phyloP scores from a whole-genome alignment of 1,140 invertebrate species.

The Plodia interpunctella region DNA sequence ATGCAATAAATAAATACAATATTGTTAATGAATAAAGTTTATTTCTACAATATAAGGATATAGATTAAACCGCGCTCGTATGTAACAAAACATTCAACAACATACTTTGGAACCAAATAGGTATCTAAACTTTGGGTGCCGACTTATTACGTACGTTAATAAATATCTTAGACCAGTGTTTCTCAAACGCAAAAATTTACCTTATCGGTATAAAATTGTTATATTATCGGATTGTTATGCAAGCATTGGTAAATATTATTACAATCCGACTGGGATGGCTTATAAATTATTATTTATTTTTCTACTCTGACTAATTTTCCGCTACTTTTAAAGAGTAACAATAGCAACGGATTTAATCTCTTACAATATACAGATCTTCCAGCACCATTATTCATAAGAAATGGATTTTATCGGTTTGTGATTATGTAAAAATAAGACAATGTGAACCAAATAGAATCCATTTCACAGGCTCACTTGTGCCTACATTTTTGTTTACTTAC shows the following conservation, averaged over 20 bases:
- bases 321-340: slow-evolving; percentile 22
- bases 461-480: slow-evolving; percentile 11
- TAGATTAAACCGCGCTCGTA: slow-evolving; percentile 54
- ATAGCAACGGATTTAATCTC: slow-evolving; percentile 23
- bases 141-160: slow-evolving; percentile 68
- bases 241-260: slow-evolving; percentile 13
- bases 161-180: slow-evolving; percentile 63
- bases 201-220: background rate
- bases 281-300: slow-evolving; percentile 31
- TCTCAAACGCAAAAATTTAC: slow-evolving; percentile 49
- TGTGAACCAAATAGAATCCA: slow-evolving; percentile 21
- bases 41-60: slow-evolving; percentile 72
- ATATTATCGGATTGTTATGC: background rate
- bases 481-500: slow-evolving; percentile 4
- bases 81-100: slow-evolving; percentile 75
- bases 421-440: slow-evolving; percentile 27
- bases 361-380: slow-evolving; percentile 64
- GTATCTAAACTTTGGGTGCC: slow-evolving; percentile 64
- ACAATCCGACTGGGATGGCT: slow-evolving; percentile 27
- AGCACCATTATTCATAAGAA: slow-evolving; percentile 57
- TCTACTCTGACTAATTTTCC: slow-evolving; percentile 28
- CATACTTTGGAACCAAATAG: slow-evolving; percentile 70
- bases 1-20: slow-evolving; percentile 24
- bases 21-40: slow-evolving; percentile 70
- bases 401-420: slow-evolving; percentile 31